Evolutionary conservation across 2,113 vertebrate genomes (phyloP), one percentile per base, ranked within the genome.

Genomic region (Diadophis punctatus): DNA sequence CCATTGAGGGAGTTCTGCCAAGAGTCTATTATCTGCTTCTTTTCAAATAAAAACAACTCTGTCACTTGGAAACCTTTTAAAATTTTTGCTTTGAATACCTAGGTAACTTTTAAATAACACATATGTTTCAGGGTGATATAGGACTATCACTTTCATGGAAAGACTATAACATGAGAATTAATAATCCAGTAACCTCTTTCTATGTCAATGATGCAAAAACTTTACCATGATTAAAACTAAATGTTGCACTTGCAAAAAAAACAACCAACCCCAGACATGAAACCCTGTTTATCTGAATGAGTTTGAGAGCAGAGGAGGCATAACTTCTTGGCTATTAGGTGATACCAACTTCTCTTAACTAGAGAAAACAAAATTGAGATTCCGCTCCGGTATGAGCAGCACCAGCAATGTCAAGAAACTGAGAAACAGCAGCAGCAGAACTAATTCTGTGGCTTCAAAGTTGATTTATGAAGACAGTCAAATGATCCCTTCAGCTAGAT

Each of bases 401-500:
- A 43, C 1, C 0, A 80, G 94, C 55, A 92, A 86, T 48, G 1
- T 93, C 95, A 89, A 93, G 43, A 93, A 90, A 93, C 93, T 90
- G 90, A 3, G n/a, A 34, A 51, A 85, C 91, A 53, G 88, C 20
- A 27, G 46, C 49, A 53, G 43, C 23, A 25, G 48, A 23, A 52
- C 80, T 80, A 63, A 60, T n/a, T 7, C 4, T 52, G 87, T 60
- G 86, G 88, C 96, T 96, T 96, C 92, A 94, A 51, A 91, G 94
- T 93, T 55, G 68, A 94, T 94, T 95, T 95, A 93, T 93, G 94
- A 94, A 96, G 93, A 94, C 46, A 86, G 85, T 46, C 96, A 97
- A 95, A 96, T 90, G 96, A 96, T 93, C 0, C 1, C 89, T 68
- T 68, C 63, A 68, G 5, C 30, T 93, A 94, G 89, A 92, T 96